Evolutionary conservation across 2,797 vertebrate genomes (phyloP).

Genomic region (Neoniphon sammara): DNA sequence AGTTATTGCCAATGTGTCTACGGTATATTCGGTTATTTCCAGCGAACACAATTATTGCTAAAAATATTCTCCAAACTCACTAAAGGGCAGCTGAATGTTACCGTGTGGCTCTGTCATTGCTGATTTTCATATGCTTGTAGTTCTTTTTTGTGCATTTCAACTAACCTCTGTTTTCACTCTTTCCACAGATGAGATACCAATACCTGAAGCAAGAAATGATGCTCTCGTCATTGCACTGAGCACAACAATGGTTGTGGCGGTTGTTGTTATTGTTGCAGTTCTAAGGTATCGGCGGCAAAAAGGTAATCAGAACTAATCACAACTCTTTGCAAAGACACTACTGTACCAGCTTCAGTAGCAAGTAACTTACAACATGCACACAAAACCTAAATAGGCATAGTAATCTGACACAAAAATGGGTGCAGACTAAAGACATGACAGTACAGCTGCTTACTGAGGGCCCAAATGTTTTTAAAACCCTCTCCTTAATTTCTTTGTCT

Average conservation of each 20-base stretch:
- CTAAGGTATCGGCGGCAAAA: conserved; percentile 50
- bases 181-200: conserved; percentile 70
- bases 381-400: too few relatives aligned
- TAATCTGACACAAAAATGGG: too few relatives aligned
- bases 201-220: neutral
- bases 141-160: neutral
- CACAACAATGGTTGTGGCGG: conserved; percentile 19
- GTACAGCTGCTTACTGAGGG: too few relatives aligned
- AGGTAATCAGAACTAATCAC: conserved; percentile 57
- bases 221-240: conserved; percentile 24
- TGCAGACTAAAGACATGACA: too few relatives aligned
- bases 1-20: conserved; percentile 13
- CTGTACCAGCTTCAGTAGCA: neutral
- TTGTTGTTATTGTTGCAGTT: neutral
- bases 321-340: neutral
- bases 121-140: neutral
- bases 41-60: conserved; percentile 9
- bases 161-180: conserved; percentile 15
- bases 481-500: too few relatives aligned
- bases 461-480: too few relatives aligned
- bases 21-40: conserved; percentile 73
- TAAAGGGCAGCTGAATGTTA: too few relatives aligned
- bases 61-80: neutral
- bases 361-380: too few relatives aligned
- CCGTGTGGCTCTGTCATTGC: too few relatives aligned